A percentile compares a stretch with the other conserved stretches of the same genome.
These are phyloP conservation scores for Orycteropus afer DNA, from an alignment of 2,113 vertebrate genomes.

Conservation along the genomic window DNA sequence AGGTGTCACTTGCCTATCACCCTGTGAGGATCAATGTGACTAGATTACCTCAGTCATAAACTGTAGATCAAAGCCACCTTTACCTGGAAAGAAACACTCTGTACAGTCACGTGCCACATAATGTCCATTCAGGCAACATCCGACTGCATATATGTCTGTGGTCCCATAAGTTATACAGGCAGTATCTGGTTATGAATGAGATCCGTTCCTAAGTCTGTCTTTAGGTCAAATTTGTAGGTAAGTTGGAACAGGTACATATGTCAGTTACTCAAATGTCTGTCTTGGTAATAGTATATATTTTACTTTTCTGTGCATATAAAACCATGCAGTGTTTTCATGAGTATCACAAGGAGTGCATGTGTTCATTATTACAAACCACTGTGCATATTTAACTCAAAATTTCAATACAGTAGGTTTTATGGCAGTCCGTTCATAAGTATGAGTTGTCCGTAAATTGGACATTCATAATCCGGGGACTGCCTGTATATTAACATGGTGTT, in stretches of 20 bases:
- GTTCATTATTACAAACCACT: neutral
- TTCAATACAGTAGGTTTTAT: neutral
- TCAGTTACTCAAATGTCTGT: neutral
- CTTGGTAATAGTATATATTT: neutral
- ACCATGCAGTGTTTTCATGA: neutral
- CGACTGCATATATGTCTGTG: neutral
- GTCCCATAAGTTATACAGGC: neutral
- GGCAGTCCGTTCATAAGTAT: neutral
- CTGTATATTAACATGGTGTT: neutral
- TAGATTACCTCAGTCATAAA: conserved; percentile 50
- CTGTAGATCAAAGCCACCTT: conserved; percentile 55
- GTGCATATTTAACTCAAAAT: neutral
- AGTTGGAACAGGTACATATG: neutral
- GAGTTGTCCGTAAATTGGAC: too few species aligned
- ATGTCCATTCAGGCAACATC: too few species aligned
- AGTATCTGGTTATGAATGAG: neutral
- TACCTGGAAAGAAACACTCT: conserved; percentile 29
- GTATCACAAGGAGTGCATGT: neutral
- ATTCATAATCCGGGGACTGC: neutral
- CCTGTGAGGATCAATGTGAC: conserved; percentile 43
- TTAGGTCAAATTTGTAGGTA: neutral
- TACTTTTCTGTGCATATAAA: neutral
- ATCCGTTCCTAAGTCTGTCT: neutral
- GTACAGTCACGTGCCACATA: neutral
- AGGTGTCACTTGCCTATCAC: conserved; percentile 12